phyloP scores from a whole-genome alignment of 1,140 invertebrate genomes.

The Bombus sylvicola region DNA sequence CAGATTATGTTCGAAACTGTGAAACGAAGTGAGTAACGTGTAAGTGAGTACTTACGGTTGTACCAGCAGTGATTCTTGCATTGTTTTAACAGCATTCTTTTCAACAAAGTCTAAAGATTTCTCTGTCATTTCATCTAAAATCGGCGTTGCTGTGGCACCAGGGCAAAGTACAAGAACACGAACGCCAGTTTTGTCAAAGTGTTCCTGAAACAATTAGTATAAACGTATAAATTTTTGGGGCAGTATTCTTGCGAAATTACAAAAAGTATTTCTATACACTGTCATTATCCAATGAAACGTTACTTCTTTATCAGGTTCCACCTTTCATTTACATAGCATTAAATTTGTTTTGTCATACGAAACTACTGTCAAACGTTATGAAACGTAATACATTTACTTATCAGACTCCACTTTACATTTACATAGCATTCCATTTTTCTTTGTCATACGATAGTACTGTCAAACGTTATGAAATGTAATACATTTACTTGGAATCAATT shows the following conservation, averaged over 20 bases:
- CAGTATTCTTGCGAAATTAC: background rate
- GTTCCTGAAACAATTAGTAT: background rate
- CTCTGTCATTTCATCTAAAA: rapidly evolving
- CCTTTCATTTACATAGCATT: too few relatives aligned
- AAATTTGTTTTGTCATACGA: too few relatives aligned
- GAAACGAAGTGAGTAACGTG: background rate
- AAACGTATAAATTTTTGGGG: background rate
- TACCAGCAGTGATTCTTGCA: rapidly evolving
- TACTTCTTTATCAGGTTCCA: too few relatives aligned
- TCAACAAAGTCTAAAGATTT: background rate
- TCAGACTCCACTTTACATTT: too few relatives aligned
- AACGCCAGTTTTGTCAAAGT: constrained; percentile 68
- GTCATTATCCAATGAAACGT: too few relatives aligned
- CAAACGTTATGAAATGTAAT: too few relatives aligned
- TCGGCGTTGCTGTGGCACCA: constrained; percentile 72
- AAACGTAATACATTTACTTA: too few relatives aligned
- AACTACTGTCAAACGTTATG: too few relatives aligned
- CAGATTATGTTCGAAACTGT: background rate
- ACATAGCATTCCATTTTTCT: too few relatives aligned
- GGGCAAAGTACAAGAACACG: constrained; percentile 82
- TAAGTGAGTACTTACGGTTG: background rate
- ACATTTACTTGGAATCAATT: too few relatives aligned
- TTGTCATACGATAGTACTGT: too few relatives aligned
- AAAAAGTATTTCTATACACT: background rate
- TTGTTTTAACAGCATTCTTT: rapidly evolving